phyloP scores from a whole-genome alignment of 2,888 invertebrate genomes.

The Drosophila koepferae region DNA sequence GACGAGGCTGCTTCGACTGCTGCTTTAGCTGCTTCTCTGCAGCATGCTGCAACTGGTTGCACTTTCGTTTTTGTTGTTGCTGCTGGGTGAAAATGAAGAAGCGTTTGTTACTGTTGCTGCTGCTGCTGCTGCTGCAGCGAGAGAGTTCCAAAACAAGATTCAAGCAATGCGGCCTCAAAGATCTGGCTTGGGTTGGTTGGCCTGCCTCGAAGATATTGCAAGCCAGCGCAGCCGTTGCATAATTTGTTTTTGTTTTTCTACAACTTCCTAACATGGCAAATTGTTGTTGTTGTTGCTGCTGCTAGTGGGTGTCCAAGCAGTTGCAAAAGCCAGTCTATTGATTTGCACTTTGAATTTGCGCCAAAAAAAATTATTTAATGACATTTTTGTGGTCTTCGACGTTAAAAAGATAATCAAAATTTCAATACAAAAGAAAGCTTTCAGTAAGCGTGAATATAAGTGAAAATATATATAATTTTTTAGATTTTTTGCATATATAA shows the following conservation, averaged over 20 bases:
- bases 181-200: constrained; percentile 51
- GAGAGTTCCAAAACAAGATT: constrained; percentile 64
- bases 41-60: constrained; percentile 57
- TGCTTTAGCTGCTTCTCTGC: constrained; percentile 15
- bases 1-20: constrained; percentile 30
- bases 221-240: constrained; percentile 65
- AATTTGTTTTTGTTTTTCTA: constrained; percentile 71
- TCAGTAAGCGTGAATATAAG: too few species aligned
- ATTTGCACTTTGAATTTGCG: constrained; percentile 59
- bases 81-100: constrained; percentile 77
- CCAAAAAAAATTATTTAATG: constrained; percentile 54
- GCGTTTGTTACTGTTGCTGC: constrained; percentile 51
- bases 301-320: constrained; percentile 62
- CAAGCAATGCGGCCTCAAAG: constrained; percentile 38
- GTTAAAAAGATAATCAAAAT: constrained; percentile 20
- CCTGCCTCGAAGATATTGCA: constrained; percentile 71
- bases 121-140: constrained; percentile 37
- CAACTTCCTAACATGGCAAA: constrained; percentile 31
- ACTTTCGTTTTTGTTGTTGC: constrained; percentile 68
- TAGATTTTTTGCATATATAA: background rate
- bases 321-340: constrained; percentile 56
- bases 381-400: constrained; percentile 59
- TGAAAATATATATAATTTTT: background rate
- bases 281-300: constrained; percentile 24
- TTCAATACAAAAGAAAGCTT: background rate